Percentiles rank a stretch among this genome's conserved stretches.
Evolutionary conservation across 2,113 vertebrate genomes (phyloP).

Genomic region (Notarius lentiginosus): DNA sequence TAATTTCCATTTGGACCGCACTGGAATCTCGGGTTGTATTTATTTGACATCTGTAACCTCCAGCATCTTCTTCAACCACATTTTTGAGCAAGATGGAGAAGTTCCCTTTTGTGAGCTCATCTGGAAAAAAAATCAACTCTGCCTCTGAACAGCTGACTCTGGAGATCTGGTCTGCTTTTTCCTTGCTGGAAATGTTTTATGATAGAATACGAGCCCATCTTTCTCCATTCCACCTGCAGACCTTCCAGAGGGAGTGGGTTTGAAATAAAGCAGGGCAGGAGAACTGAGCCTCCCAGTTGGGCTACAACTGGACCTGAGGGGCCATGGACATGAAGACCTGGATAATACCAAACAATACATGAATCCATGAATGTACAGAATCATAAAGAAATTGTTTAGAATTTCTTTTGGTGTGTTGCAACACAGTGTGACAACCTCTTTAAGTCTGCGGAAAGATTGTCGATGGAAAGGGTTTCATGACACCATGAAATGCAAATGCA

Average conservation of each 20-base stretch:
- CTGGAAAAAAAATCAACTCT: conserved; percentile 35
- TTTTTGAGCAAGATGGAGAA: conserved; percentile 46
- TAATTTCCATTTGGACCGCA: conserved; percentile 28
- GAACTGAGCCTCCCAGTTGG: conserved; percentile 21
- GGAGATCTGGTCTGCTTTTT: conserved; percentile 36
- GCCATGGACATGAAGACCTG: conserved; percentile 30
- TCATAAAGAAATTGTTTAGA: too few relatives aligned
- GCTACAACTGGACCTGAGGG: neutral
- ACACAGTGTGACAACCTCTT: too few relatives aligned
- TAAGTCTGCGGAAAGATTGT: too few relatives aligned
- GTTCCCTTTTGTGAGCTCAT: conserved; percentile 42
- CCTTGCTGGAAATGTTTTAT: conserved; percentile 47
- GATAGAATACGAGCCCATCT: conserved; percentile 19
- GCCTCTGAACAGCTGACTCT: conserved; percentile 26
- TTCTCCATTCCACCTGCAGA: conserved; percentile 49
- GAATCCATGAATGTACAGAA: too few relatives aligned
- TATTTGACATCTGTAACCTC: conserved; percentile 42
- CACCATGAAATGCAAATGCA: too few relatives aligned
- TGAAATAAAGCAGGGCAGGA: conserved; percentile 42
- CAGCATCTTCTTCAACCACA: conserved; percentile 29
- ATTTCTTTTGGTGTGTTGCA: too few relatives aligned
- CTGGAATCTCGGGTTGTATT: conserved; percentile 1
- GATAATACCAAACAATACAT: neutral
- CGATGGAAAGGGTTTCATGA: too few relatives aligned
- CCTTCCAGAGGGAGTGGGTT: conserved; percentile 32